A percentile compares a stretch with the other conserved stretches of the same genome.
These are phyloP conservation scores for Bombus waltoni DNA, from an alignment of 1,140 invertebrate species.

Conservation along the genomic window DNA sequence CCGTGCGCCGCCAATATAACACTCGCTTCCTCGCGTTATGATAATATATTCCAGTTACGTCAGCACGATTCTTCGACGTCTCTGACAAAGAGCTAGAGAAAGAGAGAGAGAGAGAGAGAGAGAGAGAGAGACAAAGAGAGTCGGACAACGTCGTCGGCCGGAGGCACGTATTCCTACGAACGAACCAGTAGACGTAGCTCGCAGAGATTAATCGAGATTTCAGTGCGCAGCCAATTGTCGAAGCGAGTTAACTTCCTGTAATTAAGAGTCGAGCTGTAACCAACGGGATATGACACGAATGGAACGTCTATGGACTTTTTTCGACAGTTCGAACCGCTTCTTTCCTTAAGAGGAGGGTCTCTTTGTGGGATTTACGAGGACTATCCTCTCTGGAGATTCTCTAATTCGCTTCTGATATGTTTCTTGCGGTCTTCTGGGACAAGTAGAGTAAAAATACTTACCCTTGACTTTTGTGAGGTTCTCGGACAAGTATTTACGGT, in stretches of 20 bases:
- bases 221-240: conserved; percentile 21
- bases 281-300: not conserved
- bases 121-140: not conserved
- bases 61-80: conserved; percentile 49
- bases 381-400: not conserved
- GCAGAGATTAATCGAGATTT: conserved; percentile 41
- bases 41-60: conserved; percentile 47
- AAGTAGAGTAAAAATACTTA: not conserved
- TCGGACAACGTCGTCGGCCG: not conserved
- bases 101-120: not conserved
- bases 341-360: not conserved
- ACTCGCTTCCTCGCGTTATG: conserved; percentile 23
- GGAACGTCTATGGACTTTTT: no score
- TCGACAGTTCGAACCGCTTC: not conserved
- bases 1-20: conserved; percentile 28
- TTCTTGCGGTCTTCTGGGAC: not conserved
- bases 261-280: conserved; percentile 1
- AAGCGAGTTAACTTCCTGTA: conserved; percentile 27
- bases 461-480: not conserved
- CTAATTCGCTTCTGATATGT: not conserved
- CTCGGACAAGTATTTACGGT: not conserved
- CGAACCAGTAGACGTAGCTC: not conserved
- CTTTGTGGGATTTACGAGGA: not conserved
- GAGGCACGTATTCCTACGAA: conserved; percentile 26
- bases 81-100: not conserved